Percentiles rank a stretch among this genome's conserved stretches.
Conservation (phyloP, 2,113 vertebrate species). For the Cyanistes caeruleus region DNA sequence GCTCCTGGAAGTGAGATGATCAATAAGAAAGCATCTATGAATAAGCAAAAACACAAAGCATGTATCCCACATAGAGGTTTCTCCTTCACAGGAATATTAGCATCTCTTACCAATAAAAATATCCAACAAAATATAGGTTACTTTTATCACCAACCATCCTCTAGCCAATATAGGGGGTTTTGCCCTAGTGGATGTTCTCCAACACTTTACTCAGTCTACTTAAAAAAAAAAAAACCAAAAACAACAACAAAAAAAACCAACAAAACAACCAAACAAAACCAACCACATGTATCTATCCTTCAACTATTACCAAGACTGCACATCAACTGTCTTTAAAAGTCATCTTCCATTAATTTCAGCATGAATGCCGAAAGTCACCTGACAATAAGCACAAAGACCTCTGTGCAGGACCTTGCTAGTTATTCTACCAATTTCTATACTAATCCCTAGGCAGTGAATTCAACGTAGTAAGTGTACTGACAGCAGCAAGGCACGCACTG, state of each 20-base stretch:
- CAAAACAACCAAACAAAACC: background rate
- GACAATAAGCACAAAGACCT: background rate
- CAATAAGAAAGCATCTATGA: background rate
- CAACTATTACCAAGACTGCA: background rate
- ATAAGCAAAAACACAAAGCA: constrained; percentile 32
- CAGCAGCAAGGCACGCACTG: background rate
- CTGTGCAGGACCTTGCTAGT: background rate
- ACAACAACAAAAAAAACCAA: too few species aligned
- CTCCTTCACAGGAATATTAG: background rate
- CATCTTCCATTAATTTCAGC: background rate
- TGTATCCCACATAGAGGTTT: background rate
- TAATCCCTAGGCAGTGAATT: background rate
- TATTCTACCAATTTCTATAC: background rate
- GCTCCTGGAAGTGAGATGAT: background rate
- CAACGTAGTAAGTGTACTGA: background rate
- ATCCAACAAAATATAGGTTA: constrained; percentile 2
- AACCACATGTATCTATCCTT: background rate
- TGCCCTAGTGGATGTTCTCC: background rate
- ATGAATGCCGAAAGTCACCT: background rate
- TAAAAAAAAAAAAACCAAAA: background rate
- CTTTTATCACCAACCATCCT: background rate
- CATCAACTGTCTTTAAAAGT: background rate
- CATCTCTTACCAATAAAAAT: background rate
- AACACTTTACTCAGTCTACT: background rate
- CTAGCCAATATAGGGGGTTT: background rate